Conservation (phyloP, 2,888 invertebrate genomes). For the Lasioglossum vierecki region DNA sequence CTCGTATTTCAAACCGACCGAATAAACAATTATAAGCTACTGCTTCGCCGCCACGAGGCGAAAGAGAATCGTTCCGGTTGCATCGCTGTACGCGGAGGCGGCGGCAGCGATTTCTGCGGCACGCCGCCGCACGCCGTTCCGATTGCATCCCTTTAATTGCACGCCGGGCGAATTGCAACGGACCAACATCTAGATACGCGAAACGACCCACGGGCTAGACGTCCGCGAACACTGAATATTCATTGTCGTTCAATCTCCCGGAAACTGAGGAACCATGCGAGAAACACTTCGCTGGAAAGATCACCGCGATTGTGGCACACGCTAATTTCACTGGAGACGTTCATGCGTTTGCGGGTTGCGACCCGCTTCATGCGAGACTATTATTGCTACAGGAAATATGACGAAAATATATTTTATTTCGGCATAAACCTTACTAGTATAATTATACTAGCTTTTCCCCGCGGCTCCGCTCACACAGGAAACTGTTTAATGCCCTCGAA, state of each 20-base stretch:
- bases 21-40: conserved; percentile 64
- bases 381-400: too few relatives aligned
- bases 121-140: neutral
- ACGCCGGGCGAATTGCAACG: neutral
- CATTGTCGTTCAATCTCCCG: neutral
- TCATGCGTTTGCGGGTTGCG: too few relatives aligned
- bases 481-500: too few relatives aligned
- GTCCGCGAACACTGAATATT: neutral
- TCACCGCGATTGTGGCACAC: neutral
- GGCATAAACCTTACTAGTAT: too few relatives aligned
- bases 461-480: too few relatives aligned
- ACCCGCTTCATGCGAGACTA: too few relatives aligned
- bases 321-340: too few relatives aligned
- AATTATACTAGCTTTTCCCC: too few relatives aligned
- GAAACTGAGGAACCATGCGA: neutral
- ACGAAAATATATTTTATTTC: too few relatives aligned
- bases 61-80: conserved; percentile 29
- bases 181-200: conserved; percentile 10
- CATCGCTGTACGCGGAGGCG: conserved; percentile 12
- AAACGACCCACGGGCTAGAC: neutral
- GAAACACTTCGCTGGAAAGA: neutral
- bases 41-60: conserved; percentile 19
- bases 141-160: conserved; percentile 33
- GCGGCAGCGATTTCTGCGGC: conserved; percentile 27
- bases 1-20: conserved; percentile 62